phyloP scores from a whole-genome alignment of 2,888 invertebrate genomes.

The Heteromurus nitidus region DNA sequence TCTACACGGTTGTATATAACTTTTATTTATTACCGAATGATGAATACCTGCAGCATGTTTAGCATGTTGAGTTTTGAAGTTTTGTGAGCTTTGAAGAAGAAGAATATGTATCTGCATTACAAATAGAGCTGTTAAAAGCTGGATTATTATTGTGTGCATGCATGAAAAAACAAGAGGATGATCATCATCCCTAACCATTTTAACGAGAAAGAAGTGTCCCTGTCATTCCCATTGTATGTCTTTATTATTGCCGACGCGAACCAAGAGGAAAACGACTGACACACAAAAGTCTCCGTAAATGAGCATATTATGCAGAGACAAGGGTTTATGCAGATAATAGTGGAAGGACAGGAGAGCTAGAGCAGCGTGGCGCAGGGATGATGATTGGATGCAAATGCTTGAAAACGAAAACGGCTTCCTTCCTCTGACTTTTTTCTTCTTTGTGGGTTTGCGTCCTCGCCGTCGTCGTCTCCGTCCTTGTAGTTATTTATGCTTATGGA shows the following conservation, averaged over 20 bases:
- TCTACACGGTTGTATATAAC: no score
- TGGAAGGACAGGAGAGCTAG: not conserved
- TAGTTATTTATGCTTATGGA: no score
- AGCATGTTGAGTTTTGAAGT: conserved; percentile 40
- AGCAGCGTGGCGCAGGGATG: not conserved
- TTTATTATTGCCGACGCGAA: conserved; percentile 60
- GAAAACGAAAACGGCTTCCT: conserved; percentile 45
- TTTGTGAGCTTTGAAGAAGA: conserved; percentile 26
- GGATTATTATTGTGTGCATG: conserved; percentile 52
- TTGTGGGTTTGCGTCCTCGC: no score
- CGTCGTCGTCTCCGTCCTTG: no score
- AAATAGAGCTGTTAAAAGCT: conserved; percentile 62
- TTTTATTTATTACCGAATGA: conserved; percentile 56
- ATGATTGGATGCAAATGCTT: conserved; percentile 40
- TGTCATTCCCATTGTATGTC: conserved; percentile 60
- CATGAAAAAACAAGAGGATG: conserved; percentile 42
- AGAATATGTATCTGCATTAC: conserved; percentile 40
- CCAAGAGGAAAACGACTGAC: conserved; percentile 14
- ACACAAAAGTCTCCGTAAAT: conserved; percentile 5
- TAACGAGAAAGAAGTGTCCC: conserved; percentile 66
- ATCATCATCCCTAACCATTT: conserved; percentile 57
- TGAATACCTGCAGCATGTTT: conserved; percentile 26
- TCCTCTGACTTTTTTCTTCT: conserved; percentile 30
- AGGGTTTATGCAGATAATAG: not conserved
- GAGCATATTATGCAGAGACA: not conserved